Evolutionary conservation across 92 coral and sea anemone genomes (phyloP).

Genomic region (Zoanthus solanderi): DNA sequence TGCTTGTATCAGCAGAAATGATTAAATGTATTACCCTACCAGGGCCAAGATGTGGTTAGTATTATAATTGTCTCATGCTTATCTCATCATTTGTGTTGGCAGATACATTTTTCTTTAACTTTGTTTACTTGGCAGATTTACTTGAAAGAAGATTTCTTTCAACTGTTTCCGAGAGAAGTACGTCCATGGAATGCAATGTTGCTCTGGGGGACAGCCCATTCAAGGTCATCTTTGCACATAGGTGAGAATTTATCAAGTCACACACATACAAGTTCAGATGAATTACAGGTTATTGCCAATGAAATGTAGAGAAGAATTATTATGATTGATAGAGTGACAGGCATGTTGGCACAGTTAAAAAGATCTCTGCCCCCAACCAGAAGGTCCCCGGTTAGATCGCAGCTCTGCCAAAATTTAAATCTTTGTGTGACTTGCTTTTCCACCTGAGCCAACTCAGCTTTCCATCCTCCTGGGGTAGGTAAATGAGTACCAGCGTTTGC

Average conservation of each 20-base stretch:
- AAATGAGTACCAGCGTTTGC: too few species aligned
- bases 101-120: background rate
- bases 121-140: conserved; percentile 59
- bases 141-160: conserved; percentile 87
- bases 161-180: conserved; percentile 82
- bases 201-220: conserved; percentile 91
- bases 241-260: conserved; percentile 51
- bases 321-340: too few species aligned
- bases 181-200: conserved; percentile 97
- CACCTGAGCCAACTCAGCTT: too few species aligned
- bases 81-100: background rate
- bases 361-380: too few species aligned
- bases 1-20: background rate
- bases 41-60: too few species aligned
- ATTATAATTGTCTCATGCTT: background rate
- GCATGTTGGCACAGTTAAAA: too few species aligned
- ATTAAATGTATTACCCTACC: background rate
- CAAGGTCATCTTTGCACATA: conserved; percentile 88
- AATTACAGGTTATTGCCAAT: too few species aligned
- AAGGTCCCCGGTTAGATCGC: too few species aligned
- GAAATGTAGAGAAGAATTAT: too few species aligned
- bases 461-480: too few species aligned
- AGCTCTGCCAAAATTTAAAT: too few species aligned
- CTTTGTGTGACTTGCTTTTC: too few species aligned
- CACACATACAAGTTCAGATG: background rate